Percentiles rank a stretch among this genome's conserved stretches.
phyloP scores from a whole-genome alignment of 2,888 invertebrate genomes.

The Morpho helenor region DNA sequence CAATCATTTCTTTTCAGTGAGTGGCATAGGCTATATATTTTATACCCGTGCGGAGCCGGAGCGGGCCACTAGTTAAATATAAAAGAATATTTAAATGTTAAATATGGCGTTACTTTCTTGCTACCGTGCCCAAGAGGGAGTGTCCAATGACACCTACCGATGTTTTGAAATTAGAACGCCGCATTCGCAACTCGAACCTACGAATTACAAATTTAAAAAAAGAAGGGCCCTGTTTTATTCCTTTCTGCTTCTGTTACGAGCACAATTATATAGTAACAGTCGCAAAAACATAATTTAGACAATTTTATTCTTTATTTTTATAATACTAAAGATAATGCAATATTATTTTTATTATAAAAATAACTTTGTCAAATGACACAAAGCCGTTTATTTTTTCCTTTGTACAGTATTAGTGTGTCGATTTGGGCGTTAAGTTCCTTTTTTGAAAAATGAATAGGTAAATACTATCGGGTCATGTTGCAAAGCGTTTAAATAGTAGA shows the following conservation, averaged over 20 bases:
- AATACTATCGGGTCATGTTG: conserved; percentile 69
- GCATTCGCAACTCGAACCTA: conserved; percentile 77
- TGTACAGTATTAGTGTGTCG: conserved; percentile 71
- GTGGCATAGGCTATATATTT: no score
- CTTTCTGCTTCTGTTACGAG: conserved; percentile 45
- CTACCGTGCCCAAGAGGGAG: conserved; percentile 52
- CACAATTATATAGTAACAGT: conserved; percentile 15
- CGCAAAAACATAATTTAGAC: conserved; percentile 4
- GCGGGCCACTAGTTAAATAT: no score
- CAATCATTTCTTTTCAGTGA: no score
- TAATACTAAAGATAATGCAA: conserved; percentile 12
- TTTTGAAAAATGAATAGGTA: conserved; percentile 77
- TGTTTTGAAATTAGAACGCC: conserved; percentile 78
- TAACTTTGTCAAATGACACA: conserved; percentile 54
- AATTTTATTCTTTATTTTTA: conserved; percentile 34
- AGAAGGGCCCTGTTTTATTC: conserved; percentile 64
- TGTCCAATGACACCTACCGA: conserved; percentile 76
- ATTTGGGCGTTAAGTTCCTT: conserved; percentile 78
- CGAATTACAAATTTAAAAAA: conserved; percentile 74
- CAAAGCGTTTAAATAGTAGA: conserved; percentile 50
- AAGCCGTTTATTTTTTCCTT: conserved; percentile 77
- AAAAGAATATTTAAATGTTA: not conserved
- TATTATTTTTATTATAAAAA: conserved; percentile 4
- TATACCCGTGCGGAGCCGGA: no score
- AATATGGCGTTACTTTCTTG: conserved; percentile 39